phyloP scores from a whole-genome alignment of 1,140 invertebrate genomes.

The Rhyzopertha dominica region DNA sequence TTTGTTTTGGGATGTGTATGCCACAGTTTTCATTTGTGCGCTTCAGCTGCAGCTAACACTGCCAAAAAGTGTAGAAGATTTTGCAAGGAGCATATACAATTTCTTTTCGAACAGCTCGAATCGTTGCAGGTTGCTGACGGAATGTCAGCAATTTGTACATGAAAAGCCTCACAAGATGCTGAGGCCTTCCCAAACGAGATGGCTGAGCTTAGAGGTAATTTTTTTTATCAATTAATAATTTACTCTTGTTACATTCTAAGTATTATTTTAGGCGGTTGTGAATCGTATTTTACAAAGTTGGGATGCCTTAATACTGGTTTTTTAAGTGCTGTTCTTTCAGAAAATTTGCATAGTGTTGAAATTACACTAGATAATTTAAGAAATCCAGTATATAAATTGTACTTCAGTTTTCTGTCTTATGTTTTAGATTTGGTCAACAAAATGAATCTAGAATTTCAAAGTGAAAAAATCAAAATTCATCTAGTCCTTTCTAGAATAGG shows the following conservation, averaged over 20 bases:
- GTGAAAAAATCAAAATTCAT: conserved; percentile 10
- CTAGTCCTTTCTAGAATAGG: conserved; percentile 1
- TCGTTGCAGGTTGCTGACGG: conserved; percentile 25
- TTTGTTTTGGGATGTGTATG: conserved; percentile 2
- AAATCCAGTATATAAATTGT: no score
- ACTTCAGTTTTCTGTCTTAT: conserved; percentile 7
- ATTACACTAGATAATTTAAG: no score
- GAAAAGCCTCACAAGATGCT: conserved; percentile 37
- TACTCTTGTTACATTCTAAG: no score
- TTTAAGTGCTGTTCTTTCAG: no score
- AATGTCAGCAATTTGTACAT: conserved; percentile 34
- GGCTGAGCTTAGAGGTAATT: no score
- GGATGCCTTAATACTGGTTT: no score
- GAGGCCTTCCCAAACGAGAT: conserved; percentile 40
- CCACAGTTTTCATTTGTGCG: conserved; percentile 3
- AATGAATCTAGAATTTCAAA: conserved; percentile 12
- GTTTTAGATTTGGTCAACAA: conserved; percentile 9
- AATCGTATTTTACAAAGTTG: no score
- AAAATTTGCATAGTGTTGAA: no score
- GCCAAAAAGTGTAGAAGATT: conserved; percentile 3
- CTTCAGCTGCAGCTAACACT: conserved; percentile 3
- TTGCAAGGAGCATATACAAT: conserved; percentile 22
- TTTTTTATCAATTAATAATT: no score
- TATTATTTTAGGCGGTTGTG: no score
- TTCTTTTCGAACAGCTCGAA: conserved; percentile 33